Percentiles rank a stretch among this genome's conserved stretches.
Conservation (phyloP, 2,113 vertebrate genomes). For the Ictalurus punctatus region DNA sequence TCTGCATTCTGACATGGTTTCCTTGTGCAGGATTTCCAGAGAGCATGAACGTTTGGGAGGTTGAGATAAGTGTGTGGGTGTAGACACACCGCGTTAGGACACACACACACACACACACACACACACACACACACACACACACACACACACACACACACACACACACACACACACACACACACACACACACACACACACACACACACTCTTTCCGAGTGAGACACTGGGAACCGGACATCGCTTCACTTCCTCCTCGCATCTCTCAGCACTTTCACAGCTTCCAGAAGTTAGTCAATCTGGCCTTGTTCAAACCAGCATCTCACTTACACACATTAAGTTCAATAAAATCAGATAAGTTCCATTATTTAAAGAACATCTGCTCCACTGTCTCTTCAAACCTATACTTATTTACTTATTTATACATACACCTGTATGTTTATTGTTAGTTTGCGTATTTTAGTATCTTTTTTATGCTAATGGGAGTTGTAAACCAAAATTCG, state of each 20-base stretch:
- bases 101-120: constrained; percentile 3
- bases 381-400: not conserved
- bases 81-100: constrained; percentile 1
- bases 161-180: not conserved
- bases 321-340: not conserved
- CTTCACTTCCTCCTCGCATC: constrained; percentile 35
- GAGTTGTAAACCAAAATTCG: not conserved
- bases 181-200: not conserved
- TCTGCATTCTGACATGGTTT: not conserved
- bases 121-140: too few species aligned
- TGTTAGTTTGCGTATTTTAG: not conserved
- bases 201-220: not conserved
- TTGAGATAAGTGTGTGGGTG: constrained; percentile 6
- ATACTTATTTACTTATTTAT: not conserved
- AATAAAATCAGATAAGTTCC: not conserved
- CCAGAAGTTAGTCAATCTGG: not conserved
- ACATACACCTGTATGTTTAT: not conserved
- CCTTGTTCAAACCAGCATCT: not conserved
- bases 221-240: constrained; percentile 17
- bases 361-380: not conserved
- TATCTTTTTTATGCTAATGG: not conserved
- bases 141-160: constrained; percentile 10
- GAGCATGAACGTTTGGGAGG: not conserved
- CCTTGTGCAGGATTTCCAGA: not conserved
- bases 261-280: constrained; percentile 8